Base-by-base conservation (phyloP, 2,888 invertebrate genomes). In the Ypsolopha scabrella region DNA sequence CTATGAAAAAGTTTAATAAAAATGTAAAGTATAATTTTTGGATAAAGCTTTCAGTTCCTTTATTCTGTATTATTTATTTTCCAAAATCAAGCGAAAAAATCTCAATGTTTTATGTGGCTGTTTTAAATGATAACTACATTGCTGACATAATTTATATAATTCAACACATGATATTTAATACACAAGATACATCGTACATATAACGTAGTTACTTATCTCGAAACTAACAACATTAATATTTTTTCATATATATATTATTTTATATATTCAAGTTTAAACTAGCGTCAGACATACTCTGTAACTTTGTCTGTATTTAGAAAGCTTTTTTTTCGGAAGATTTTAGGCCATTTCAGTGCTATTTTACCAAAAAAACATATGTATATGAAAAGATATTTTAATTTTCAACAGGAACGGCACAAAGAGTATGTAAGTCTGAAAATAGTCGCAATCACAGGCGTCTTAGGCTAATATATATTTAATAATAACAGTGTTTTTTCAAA, bases 61-160 rank as follows among this genome's bases (percentile, higher is more conserved):
- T 24, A 3, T 24, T 24, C 4, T 24, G 24, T 24, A 24, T 24
- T 24, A 24, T 24, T 24, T 24, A 24, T 24, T 24, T 24, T 24
- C 4, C 4, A 24, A 24, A 24, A 24, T 2, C 24, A 24, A 24
- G 24, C 24, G 24, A 24, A 24, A 24, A 3, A 24, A n/a, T n/a
- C 24, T 24, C 24, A 24, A 24, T 2, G 2, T 24, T 4, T 24
- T 4, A 24, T 24, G 4, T 24, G 24, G 4, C 4, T 24, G 4
- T 24, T 24, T 24, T 24, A 24, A 53, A 60, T 53, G 48, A 56
- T 74, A 67, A 70, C 60, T 60, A 58, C 57, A 66, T 66, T 78
- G 82, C 83, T 68, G 81, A 80, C 72, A 79, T 78, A 75, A 75
- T 77, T 77, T 70, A 76, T 82, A 78, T 82, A 79, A 68, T 75